These are phyloP conservation scores for Frankliniella intonsa DNA, from an alignment of 2,888 invertebrate genomes.

Conservation along the genomic window DNA sequence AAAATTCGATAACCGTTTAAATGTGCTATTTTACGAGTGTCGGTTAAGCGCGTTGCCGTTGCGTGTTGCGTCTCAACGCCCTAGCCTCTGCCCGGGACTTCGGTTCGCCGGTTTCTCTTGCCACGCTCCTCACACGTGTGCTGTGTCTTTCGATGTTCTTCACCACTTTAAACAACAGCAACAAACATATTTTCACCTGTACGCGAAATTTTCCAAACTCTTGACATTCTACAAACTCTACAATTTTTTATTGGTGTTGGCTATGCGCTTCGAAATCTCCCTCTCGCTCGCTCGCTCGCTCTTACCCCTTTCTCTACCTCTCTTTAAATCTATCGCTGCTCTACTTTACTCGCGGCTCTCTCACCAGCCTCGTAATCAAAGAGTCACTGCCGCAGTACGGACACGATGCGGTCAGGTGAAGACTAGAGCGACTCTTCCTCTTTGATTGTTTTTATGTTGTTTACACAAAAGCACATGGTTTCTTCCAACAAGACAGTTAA, in stretches of 20 bases:
- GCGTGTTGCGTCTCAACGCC: too few relatives aligned
- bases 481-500: too few relatives aligned
- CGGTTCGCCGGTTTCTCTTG: slow-evolving; percentile 22
- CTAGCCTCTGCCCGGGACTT: too few relatives aligned
- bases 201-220: slow-evolving; percentile 39
- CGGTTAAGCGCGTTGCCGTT: too few relatives aligned
- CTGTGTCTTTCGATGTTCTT: slow-evolving; percentile 51
- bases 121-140: slow-evolving; percentile 35
- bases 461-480: too few relatives aligned
- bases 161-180: slow-evolving; percentile 49
- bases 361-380: neutral
- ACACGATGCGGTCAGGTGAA: neutral
- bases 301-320: slow-evolving; percentile 29
- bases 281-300: slow-evolving; percentile 29
- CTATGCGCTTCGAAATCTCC: slow-evolving; percentile 24
- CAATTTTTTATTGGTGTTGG: slow-evolving; percentile 23
- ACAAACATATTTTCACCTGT: slow-evolving; percentile 35
- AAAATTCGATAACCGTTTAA: too few relatives aligned
- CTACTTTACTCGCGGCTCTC: neutral
- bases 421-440: neutral
- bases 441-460: neutral
- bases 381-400: neutral
- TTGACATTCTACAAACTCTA: slow-evolving; percentile 22
- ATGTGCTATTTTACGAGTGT: too few relatives aligned
- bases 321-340: slow-evolving; percentile 3